Percentiles rank a stretch among this genome's conserved stretches.
Conservation (phyloP, 2,113 vertebrate species). For the Ardeotis arabs region DNA sequence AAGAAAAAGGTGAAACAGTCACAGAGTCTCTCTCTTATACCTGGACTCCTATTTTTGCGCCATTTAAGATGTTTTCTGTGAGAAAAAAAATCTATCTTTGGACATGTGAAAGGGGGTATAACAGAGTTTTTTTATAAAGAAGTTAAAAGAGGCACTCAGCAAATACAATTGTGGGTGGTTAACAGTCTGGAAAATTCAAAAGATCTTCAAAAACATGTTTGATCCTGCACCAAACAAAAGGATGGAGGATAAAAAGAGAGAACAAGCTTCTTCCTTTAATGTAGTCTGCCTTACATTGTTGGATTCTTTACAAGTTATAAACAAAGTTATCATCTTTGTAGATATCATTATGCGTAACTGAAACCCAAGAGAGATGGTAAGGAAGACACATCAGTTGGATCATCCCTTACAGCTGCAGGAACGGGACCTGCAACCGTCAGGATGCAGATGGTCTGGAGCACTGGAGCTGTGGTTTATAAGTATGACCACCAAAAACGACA, state of each 20-base stretch:
- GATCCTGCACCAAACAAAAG: not conserved
- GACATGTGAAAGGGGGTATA: not conserved
- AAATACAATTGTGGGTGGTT: not conserved
- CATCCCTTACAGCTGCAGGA: not conserved
- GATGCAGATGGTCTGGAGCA: not conserved
- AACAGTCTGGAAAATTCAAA: not conserved
- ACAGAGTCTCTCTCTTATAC: not conserved
- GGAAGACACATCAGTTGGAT: not conserved
- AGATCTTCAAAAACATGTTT: not conserved
- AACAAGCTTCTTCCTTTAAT: not conserved
- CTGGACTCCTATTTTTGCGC: not conserved
- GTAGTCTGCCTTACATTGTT: not conserved
- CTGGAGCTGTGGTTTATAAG: not conserved
- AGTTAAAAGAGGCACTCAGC: not conserved
- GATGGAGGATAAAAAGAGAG: not conserved
- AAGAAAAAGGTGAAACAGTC: not conserved
- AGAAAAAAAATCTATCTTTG: not conserved
- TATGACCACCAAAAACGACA: not conserved
- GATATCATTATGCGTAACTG: not conserved
- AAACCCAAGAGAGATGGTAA: not conserved
- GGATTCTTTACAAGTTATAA: not conserved
- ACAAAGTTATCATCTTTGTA: not conserved
- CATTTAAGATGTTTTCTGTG: not conserved
- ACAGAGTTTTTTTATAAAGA: not conserved
- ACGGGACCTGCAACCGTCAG: not conserved